Evolutionary conservation across 2,888 invertebrate species (phyloP).

Genomic region (Drosophila nr. fundita): DNA sequence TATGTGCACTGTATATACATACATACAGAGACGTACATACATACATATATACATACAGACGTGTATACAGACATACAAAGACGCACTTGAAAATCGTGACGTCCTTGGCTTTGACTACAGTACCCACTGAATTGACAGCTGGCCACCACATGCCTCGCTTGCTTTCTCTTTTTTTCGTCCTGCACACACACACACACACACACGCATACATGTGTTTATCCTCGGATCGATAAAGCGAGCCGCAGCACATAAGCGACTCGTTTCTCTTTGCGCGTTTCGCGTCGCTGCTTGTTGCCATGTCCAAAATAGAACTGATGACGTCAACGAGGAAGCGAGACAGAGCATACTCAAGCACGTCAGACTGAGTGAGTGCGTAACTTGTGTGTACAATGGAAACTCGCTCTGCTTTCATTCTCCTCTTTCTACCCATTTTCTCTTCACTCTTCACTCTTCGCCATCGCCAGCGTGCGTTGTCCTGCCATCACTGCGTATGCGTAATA

Average conservation of each 20-base stretch:
- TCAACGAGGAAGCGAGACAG: conserved; percentile 75
- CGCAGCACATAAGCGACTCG: conserved; percentile 38
- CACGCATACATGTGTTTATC: not conserved
- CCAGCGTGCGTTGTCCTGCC: conserved; percentile 18
- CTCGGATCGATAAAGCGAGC: conserved; percentile 66
- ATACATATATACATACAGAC: not conserved
- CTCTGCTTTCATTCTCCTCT: conserved; percentile 8
- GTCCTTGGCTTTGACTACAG: conserved; percentile 66
- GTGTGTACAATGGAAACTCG: not conserved
- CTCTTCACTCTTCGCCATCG: not conserved
- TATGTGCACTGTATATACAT: not conserved
- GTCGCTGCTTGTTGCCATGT: conserved; percentile 69
- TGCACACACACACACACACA: conserved; percentile 21
- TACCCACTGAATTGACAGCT: conserved; percentile 32
- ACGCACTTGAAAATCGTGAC: conserved; percentile 73
- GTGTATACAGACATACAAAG: conserved; percentile 23
- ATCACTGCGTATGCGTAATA: conserved; percentile 57
- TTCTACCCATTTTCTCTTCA: not conserved
- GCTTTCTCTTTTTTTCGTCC: conserved; percentile 25
- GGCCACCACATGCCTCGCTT: conserved; percentile 2
- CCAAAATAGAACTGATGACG: conserved; percentile 76
- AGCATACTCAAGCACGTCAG: conserved; percentile 7
- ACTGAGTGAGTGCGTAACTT: conserved; percentile 20
- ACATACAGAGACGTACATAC: not conserved
- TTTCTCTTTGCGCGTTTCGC: conserved; percentile 1